Conservation (phyloP, 2,888 invertebrate species). For the Limnephilus auricula region DNA sequence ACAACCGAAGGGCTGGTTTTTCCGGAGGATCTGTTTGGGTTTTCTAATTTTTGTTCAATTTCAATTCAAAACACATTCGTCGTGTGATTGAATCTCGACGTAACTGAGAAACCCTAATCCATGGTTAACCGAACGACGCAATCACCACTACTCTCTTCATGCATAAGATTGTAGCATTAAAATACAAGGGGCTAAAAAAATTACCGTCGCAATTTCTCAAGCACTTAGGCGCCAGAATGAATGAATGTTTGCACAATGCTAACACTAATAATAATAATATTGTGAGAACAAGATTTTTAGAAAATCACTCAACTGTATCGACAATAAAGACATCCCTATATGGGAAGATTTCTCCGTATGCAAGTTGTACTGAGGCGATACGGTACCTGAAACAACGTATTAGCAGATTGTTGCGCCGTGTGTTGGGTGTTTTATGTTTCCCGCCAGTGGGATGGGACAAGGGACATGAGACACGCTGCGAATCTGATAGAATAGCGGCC, state of each 20-base stretch:
- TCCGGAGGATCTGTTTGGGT: too few species aligned
- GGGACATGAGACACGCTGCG: background rate
- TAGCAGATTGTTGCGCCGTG: background rate
- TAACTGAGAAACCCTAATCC: background rate
- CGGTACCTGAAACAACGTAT: background rate
- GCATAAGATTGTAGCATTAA: background rate
- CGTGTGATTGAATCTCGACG: background rate
- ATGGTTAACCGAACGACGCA: background rate
- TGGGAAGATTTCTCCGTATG: conserved; percentile 30
- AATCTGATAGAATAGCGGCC: conserved; percentile 2
- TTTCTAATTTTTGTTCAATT: too few species aligned
- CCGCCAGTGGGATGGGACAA: background rate
- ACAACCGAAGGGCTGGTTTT: too few species aligned
- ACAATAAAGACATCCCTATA: conserved; percentile 10
- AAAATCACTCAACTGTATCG: conserved; percentile 19
- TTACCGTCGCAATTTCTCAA: background rate
- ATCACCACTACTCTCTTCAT: background rate
- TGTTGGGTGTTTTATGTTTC: background rate
- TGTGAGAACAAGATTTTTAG: background rate
- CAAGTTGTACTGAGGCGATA: background rate
- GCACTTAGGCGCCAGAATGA: background rate
- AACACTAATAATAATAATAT: background rate
- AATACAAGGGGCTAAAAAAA: background rate
- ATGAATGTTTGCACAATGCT: conserved; percentile 3
- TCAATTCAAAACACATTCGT: too few species aligned